Evolutionary conservation across 1,140 invertebrate species (phyloP).

Genomic region (Hyphantria cunea): DNA sequence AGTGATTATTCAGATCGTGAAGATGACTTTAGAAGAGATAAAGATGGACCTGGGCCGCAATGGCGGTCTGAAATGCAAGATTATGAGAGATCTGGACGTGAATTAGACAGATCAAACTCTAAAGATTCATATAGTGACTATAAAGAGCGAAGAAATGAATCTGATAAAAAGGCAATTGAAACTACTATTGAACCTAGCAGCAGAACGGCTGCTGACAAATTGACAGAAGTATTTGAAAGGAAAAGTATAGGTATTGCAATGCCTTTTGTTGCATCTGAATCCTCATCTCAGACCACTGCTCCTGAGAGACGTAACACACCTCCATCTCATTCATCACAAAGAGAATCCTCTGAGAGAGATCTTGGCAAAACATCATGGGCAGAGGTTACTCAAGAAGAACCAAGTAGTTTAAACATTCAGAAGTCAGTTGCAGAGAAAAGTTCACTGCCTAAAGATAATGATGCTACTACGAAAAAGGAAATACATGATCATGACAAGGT

Average conservation of each 20-base stretch:
- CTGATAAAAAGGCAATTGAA: conserved; percentile 67
- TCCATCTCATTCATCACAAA: conserved; percentile 49
- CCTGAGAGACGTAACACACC: conserved; percentile 54
- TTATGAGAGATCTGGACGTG: conserved; percentile 68
- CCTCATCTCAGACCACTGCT: conserved; percentile 36
- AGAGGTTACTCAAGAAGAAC: conserved; percentile 67
- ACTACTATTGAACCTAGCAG: conserved; percentile 59
- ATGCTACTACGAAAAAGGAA: conserved; percentile 42
- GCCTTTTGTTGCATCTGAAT: conserved; percentile 56
- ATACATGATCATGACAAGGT: conserved; percentile 39
- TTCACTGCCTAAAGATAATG: conserved; percentile 43
- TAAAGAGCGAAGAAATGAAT: conserved; percentile 70
- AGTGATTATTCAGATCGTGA: conserved; percentile 77
- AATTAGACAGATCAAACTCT: conserved; percentile 73
- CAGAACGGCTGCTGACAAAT: conserved; percentile 74
- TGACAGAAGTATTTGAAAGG: conserved; percentile 77
- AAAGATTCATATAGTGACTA: conserved; percentile 77
- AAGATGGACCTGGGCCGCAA: conserved; percentile 68
- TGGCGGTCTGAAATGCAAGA: conserved; percentile 79
- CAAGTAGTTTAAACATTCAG: conserved; percentile 37
- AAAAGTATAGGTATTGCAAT: conserved; percentile 71
- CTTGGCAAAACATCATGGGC: conserved; percentile 72
- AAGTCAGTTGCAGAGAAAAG: conserved; percentile 51
- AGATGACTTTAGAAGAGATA: conserved; percentile 72
- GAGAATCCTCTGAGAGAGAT: conserved; percentile 69